Evolutionary conservation across 2,113 vertebrate genomes (phyloP).

Genomic region (Saimiri boliviensis): DNA sequence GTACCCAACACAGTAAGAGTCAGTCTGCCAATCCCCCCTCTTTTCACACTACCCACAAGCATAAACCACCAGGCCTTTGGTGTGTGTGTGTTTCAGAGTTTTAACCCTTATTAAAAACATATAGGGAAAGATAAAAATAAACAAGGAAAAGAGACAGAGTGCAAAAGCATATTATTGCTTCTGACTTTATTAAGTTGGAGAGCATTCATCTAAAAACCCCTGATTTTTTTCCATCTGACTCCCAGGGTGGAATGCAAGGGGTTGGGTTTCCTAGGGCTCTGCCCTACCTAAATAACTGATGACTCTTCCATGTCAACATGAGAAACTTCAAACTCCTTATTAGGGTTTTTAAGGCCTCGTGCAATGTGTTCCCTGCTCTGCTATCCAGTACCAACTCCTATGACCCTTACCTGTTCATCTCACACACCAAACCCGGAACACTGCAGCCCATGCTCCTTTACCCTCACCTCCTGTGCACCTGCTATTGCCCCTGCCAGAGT

Average conservation of each 20-base stretch:
- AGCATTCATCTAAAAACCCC: not conserved
- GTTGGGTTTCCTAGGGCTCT: no score
- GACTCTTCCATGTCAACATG: not conserved
- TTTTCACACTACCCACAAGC: not conserved
- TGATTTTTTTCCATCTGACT: no score
- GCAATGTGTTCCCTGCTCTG: not conserved
- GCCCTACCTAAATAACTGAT: not conserved
- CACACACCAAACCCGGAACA: not conserved
- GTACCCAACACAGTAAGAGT: not conserved
- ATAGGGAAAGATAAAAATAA: not conserved
- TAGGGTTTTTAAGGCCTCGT: not conserved
- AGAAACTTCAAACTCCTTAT: not conserved
- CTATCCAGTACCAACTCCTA: not conserved
- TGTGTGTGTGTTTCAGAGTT: not conserved
- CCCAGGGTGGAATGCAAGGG: no score
- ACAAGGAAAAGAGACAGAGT: not conserved
- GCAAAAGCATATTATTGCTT: not conserved
- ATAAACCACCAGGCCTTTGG: not conserved
- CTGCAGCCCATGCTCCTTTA: not conserved
- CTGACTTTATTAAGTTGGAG: not conserved
- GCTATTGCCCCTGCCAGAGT: not conserved
- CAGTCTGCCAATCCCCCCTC: not conserved
- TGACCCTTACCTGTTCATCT: not conserved
- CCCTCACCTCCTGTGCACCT: not conserved
- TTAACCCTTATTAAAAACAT: slow-evolving; percentile 1